phyloP scores from a whole-genome alignment of 2,113 vertebrate species.

The Struthidea cinerea region DNA sequence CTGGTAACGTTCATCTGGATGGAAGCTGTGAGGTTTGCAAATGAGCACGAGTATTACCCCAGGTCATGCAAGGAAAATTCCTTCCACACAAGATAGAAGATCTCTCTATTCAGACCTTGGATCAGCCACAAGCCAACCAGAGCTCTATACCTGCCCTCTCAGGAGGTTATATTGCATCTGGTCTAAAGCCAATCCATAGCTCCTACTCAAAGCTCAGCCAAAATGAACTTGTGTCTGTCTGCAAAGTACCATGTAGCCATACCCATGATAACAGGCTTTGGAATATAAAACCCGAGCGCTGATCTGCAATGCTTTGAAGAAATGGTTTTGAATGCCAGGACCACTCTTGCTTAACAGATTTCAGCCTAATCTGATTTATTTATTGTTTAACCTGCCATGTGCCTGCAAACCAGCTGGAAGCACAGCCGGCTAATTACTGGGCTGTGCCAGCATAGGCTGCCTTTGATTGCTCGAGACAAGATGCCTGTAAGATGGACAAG shows the following conservation, averaged over 20 bases:
- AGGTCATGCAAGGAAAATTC: neutral
- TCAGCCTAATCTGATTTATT: conserved; percentile 58
- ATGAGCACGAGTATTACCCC: neutral
- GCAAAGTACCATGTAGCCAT: conserved; percentile 17
- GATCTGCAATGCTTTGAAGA: conserved; percentile 48
- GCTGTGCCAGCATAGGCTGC: conserved; percentile 29
- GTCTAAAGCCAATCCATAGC: neutral
- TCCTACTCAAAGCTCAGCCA: conserved; percentile 2
- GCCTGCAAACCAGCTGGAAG: conserved; percentile 65
- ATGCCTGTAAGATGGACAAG: conserved; percentile 39
- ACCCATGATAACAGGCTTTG: conserved; percentile 50
- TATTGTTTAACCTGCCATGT: conserved; percentile 65
- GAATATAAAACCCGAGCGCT: conserved; percentile 22
- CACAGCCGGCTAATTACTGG: conserved; percentile 50
- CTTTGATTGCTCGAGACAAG: conserved; percentile 52
- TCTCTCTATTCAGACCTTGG: neutral
- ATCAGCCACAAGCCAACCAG: neutral
- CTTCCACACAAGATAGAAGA: neutral
- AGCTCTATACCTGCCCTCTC: neutral
- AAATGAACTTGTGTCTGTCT: conserved; percentile 34
- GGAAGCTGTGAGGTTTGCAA: neutral
- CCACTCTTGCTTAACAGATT: conserved; percentile 51
- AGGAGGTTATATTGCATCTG: neutral
- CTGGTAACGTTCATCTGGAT: neutral
- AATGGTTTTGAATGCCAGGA: conserved; percentile 48